Conservation (phyloP, 2,113 vertebrate species). For the Stegostoma tigrinum region DNA sequence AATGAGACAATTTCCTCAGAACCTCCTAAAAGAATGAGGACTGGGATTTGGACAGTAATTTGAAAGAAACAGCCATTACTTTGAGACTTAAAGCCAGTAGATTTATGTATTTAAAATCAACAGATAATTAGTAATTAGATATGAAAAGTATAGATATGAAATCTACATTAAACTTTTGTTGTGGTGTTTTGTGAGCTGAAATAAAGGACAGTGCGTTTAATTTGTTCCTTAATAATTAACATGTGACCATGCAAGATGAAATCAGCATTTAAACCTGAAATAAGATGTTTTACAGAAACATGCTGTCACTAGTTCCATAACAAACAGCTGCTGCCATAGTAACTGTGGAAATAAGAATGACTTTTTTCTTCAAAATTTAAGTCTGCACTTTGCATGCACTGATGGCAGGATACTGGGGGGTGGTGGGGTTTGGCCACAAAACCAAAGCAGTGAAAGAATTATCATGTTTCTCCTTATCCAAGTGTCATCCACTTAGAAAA, state of each 20-base stretch:
- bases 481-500: neutral
- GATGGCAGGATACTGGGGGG: neutral
- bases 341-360: neutral
- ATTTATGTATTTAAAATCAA: neutral
- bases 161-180: neutral
- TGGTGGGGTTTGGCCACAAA: neutral
- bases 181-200: neutral
- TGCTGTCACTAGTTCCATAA: constrained; percentile 18
- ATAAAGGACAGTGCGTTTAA: neutral
- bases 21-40: neutral
- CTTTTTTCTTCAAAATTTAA: neutral
- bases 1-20: neutral
- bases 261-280: constrained; percentile 11
- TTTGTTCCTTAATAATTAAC: constrained; percentile 21
- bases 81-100: too few species aligned
- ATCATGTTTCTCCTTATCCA: neutral
- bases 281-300: constrained; percentile 1
- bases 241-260: constrained; percentile 2
- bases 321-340: neutral
- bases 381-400: neutral
- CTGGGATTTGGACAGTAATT: neutral
- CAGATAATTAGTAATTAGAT: neutral
- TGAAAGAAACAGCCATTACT: neutral
- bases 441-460: neutral
- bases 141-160: neutral